Evolutionary conservation across 2,888 invertebrate species (phyloP), one percentile per base, ranked within the genome.

Genomic region (Heliothis peltigera): DNA sequence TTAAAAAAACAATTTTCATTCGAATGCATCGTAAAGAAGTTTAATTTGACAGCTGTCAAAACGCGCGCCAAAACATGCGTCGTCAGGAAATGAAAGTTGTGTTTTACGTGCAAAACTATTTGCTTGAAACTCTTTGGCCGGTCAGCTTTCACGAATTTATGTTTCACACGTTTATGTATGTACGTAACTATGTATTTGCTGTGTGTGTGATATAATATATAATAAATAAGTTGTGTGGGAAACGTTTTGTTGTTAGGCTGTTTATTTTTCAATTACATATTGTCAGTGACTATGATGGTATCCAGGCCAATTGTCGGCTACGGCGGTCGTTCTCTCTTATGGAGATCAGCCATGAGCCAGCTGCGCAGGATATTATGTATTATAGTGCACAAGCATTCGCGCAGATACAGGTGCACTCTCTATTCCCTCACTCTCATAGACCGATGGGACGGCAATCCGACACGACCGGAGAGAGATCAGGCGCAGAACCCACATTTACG

Each of bases 131-230:
- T 64, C 52, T 75, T 70, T 75, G 79, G 79, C 57, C 62, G 75
- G 81, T 77, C 80, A 84, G 87, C 91, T 92, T 91, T 91, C 88
- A 81, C 85, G 84, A 82, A 87, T 91, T 88, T 91, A 85, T 88
- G 87, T 89, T 92, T 92, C 93, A 90, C 92, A 92, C 92, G 92
- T 91, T 91, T 91, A 89, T 87, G 85, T 91, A 89, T 87, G 85
- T 85, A 86, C 84, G 71, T 81, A 84, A 82, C 67, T 68, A 42
- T 59, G 62, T 80, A 72, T 80, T 79, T 81, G 64, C 57, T 64
- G 69, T 72, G 59, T 32, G 47, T 56, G 43, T 80, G 80, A 81
- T 81, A 81, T 81, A 80, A 80, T 77, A 76, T 61, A n/a, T n/a
- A n/a, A n/a, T n/a, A n/a, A n/a, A n/a, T 70, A 75, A 81, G 70